These are phyloP conservation scores for Busseola fusca DNA, from an alignment of 2,888 invertebrate species.

Conservation along the genomic window DNA sequence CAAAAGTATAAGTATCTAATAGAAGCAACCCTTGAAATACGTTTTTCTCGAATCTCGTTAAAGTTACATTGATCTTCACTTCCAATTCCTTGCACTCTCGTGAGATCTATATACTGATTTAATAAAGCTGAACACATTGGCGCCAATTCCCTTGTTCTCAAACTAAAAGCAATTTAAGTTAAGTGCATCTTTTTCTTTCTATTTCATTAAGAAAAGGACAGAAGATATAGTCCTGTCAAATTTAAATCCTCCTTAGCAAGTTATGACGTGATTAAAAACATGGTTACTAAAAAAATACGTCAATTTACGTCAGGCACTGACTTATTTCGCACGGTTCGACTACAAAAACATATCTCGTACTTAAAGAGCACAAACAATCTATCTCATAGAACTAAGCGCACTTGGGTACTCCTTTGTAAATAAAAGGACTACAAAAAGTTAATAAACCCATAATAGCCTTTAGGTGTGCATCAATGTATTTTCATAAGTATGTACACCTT, in stretches of 20 bases:
- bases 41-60: too few relatives aligned
- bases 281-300: too few relatives aligned
- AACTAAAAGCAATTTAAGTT: too few relatives aligned
- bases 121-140: not conserved
- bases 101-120: not conserved
- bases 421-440: conserved; percentile 30
- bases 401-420: conserved; percentile 21
- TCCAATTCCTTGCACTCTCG: not conserved
- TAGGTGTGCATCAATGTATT: conserved; percentile 15
- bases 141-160: too few relatives aligned
- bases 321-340: too few relatives aligned
- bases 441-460: conserved; percentile 17
- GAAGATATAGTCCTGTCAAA: too few relatives aligned
- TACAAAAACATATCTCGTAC: not conserved
- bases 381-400: not conserved
- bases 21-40: not conserved
- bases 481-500: conserved; percentile 9
- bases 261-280: too few relatives aligned
- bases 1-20: not conserved
- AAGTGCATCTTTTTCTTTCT: too few relatives aligned
- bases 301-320: too few relatives aligned
- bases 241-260: too few relatives aligned
- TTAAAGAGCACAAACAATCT: conserved; percentile 11
- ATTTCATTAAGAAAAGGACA: too few relatives aligned
- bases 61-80: not conserved